These are phyloP conservation scores for Otolemur crassicaudatus DNA, from an alignment of 2,797 vertebrate genomes.

Conservation along the genomic window DNA sequence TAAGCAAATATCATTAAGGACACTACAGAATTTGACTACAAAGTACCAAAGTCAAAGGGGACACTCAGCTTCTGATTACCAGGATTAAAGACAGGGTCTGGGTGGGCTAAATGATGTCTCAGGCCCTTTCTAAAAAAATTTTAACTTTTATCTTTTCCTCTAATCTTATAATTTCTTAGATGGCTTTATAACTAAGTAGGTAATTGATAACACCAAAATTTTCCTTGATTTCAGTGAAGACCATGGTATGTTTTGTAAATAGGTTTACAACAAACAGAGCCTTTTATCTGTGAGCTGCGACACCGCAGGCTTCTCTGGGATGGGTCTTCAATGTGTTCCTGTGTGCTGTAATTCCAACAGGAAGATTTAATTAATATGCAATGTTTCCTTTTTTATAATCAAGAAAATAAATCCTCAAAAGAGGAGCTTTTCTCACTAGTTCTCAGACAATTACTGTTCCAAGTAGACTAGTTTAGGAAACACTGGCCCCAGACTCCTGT, in stretches of 20 bases:
- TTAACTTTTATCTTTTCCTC: background rate
- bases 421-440: background rate
- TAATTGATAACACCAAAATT: constrained; percentile 7
- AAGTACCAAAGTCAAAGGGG: background rate
- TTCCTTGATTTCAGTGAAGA: background rate
- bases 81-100: constrained; percentile 18
- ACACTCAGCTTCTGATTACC: background rate
- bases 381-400: constrained; percentile 35
- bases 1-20: background rate
- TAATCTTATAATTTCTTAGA: constrained; percentile 6
- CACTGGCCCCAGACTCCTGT: background rate
- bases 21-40: background rate
- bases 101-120: background rate
- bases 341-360: background rate
- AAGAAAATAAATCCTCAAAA: background rate
- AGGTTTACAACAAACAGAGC: background rate
- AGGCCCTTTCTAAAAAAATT: background rate
- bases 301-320: constrained; percentile 42
- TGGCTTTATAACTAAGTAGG: background rate
- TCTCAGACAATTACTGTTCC: constrained; percentile 13
- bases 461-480: constrained; percentile 1
- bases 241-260: constrained; percentile 17
- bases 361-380: constrained; percentile 55
- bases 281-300: constrained; percentile 46
- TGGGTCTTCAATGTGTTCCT: constrained; percentile 60